A percentile compares a stretch with the other conserved stretches of the same genome.
These are phyloP conservation scores for Mesembrinibis cayennensis DNA, from an alignment of 2,113 vertebrate genomes.

Conservation along the genomic window DNA sequence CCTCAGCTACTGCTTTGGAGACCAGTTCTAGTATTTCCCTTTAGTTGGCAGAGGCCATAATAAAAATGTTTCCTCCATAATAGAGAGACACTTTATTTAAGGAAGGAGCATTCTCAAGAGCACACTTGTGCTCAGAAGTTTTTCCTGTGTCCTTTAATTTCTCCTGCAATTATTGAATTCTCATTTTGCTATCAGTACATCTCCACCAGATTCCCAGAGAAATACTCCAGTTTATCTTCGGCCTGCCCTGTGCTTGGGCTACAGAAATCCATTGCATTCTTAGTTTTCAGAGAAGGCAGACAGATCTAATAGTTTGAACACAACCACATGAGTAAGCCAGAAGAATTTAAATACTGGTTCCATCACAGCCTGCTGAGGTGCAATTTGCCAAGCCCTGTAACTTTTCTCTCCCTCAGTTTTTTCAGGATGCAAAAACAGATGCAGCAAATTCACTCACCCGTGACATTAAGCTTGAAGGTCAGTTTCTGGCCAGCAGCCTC, in stretches of 20 bases:
- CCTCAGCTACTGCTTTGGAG: neutral
- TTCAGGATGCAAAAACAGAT: neutral
- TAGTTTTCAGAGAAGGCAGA: neutral
- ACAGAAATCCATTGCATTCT: neutral
- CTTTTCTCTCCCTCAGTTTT: neutral
- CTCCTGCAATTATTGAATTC: neutral
- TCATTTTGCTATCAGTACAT: neutral
- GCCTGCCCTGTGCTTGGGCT: neutral
- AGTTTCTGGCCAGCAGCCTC: slow-evolving; percentile 76
- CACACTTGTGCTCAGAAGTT: fast-evolving
- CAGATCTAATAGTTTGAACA: neutral
- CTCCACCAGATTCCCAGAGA: neutral
- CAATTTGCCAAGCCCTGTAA: neutral
- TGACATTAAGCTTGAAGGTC: slow-evolving; percentile 66
- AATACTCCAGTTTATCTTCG: neutral
- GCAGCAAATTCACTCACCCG: slow-evolving; percentile 49
- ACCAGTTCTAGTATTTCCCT: neutral
- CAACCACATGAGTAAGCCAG: neutral
- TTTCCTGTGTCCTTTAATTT: neutral
- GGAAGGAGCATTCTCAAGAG: neutral
- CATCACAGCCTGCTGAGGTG: neutral
- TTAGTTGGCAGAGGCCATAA: neutral
- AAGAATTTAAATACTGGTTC: neutral
- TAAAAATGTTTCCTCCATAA: neutral
- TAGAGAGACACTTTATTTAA: neutral